Evolutionary conservation across 2,113 vertebrate species (phyloP), one percentile per base, ranked within the genome.

Genomic region (Baryphthengus martii): DNA sequence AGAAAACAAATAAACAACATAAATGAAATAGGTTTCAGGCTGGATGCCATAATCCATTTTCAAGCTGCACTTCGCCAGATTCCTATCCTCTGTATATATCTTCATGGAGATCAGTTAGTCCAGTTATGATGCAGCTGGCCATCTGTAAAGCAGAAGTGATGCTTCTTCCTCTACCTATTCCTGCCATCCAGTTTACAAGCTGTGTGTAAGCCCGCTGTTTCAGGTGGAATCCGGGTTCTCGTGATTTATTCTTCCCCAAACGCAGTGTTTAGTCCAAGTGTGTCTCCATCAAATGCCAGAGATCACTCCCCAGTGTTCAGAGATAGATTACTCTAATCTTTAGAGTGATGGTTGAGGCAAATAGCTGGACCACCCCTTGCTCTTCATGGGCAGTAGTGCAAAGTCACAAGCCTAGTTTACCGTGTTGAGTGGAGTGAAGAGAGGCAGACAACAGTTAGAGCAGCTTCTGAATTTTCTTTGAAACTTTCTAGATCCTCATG

Each of bases 201-300:
- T 33, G 11, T 47, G n/a, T 61, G 18, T 37, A 49, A 12, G 11
- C 15, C 16, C 72, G 44, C 24, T 75, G 35, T n/a, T 74, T 18
- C 31, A 33, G 17, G 28, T 26, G 26, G 23, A 52, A 65, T 39
- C 13, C 61, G 56, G 16, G 24, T 58, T 15, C 16, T 74, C 16
- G 45, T 77, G 35, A 33, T 85, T 77, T 26, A 33, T 63, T 23
- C 31, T 66, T 66, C 50, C 73, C 19, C n/a, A 85, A 45, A 10
- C 23, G 72, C 0, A 0, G 1, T 59, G 28, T 82, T 85, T 37
- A 72, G 26, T 67, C 21, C 3, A 3, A 59, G 19, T 55, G 10
- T 0, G 0, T 50, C 62, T 76, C 80, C 49, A 56, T 17, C 2
- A 7, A 56, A 73, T 58, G 39, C 20, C 35, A 35, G 37, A 70